Evolutionary conservation across 2,113 vertebrate genomes (phyloP), one percentile per base, ranked within the genome.

Genomic region (Aegotheles bennettii): DNA sequence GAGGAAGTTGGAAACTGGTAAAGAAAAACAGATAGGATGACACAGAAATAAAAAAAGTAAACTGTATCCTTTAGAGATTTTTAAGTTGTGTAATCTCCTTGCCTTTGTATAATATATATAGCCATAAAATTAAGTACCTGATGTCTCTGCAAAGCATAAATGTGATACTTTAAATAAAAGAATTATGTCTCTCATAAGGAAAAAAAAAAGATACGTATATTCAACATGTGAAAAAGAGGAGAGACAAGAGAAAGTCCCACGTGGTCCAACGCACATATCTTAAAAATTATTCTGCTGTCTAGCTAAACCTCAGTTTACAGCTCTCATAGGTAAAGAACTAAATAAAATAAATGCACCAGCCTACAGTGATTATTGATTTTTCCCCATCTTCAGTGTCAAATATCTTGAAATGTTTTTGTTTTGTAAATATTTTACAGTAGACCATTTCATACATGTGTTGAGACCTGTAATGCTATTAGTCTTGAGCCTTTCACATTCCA

Each of bases 241-340:
- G 5, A 82, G 4, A 48, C 9, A 36, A 20, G 56, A 74, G 25
- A 76, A 82, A 79, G n/a, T 7, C 19, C 64, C 70, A 91, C 45
- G 28, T 79, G 17, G 38, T 43, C 16, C 36, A 73, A 36, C 6
- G 31, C 14, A 48, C 7, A 0, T 18, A 43, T 40, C 45, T 74
- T 84, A 83, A 93, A 86, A 56, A 57, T 84, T 51, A 70, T 21
- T 28, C 10, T 69, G 63, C 43, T 93, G 60, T 40, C 54, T 92
- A 50, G 56, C 36, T 73, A 47, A 78, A 56, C 16, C 70, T 45
- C 26, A 75, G 88, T 95, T 94, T 94, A 94, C 36, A 90, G 59
- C 19, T 94, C 51, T 65, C 60, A 40, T 11, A 87, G 45, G 94
- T 86, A 95, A 94, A n/a, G n/a, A n/a, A n/a, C n/a, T n/a, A n/a